Conservation (phyloP, 2,797 vertebrate species). For the Aphelocoma californica region DNA sequence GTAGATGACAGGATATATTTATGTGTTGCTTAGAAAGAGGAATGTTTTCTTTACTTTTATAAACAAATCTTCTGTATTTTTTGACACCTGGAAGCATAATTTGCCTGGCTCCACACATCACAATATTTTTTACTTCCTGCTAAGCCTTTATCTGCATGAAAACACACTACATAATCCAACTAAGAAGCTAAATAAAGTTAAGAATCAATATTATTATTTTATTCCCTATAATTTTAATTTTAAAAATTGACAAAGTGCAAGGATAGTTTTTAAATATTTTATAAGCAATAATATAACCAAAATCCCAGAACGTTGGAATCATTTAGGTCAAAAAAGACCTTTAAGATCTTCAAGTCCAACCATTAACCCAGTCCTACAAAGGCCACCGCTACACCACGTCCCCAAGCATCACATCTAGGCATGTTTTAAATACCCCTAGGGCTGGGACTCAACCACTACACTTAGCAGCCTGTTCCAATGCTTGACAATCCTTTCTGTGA, state of each 20-base stretch:
- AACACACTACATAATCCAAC: neutral
- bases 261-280: neutral
- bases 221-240: neutral
- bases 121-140: neutral
- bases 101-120: neutral
- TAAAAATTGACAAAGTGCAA: neutral
- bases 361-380: neutral
- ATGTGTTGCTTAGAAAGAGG: neutral
- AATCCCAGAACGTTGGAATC: neutral
- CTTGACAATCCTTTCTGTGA: neutral
- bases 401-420: neutral
- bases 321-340: neutral
- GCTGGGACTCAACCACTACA: neutral
- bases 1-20: neutral
- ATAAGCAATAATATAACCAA: neutral
- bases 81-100: constrained; percentile 16
- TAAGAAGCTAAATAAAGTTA: neutral
- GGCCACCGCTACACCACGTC: neutral
- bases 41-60: neutral
- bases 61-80: neutral
- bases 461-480: neutral
- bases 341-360: neutral
- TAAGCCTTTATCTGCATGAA: constrained; percentile 21
- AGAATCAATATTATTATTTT: neutral
- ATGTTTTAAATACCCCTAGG: neutral